Base-by-base conservation (phyloP, 2,113 vertebrate species). In the Pedionomus torquatus region DNA sequence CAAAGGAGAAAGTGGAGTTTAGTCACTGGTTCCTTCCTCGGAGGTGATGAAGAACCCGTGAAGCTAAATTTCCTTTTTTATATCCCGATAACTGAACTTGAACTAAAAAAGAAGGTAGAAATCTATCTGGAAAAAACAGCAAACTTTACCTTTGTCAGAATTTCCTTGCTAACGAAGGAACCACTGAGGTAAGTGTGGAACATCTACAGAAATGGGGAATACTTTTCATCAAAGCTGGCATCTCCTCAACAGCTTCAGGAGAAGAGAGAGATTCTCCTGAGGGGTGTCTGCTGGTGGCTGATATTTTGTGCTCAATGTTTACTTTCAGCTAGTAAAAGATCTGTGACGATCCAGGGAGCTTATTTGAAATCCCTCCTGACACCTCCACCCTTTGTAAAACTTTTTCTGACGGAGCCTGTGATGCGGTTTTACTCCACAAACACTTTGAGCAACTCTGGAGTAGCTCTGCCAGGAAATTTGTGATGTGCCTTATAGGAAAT, bases 401-500 rank as follows among this genome's bases (percentile, higher is more conserved):
- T 37, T 83, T 81, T 94, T 91, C 60, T 89, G 65, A 37, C 9
- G 8, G 64, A 87, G 54, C 13, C 43, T 66, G 41, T 95, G 80
- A 91, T 74, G 1, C 63, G 63, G 7, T 46, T 20, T 13, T 79
- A 51, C 78, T 86, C 87, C 82, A 65, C 91, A 94, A 97, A 93
- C 60, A 69, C 68, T 80, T 66, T 84, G 70, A 86, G 68, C 57
- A 93, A 69, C 52, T 69, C 77, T 77, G 91, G 69, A 65, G 33
- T 13, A 72, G 64, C 24, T 77, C 54, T 90, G 44, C 39, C 68
- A 79, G 71, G 71, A 92, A 71, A 90, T 94, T 96, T 87, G 71
- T 79, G 28, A 85, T 52, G 18, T 51, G 51, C 28, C 89, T 66
- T 93, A 80, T 84, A 95, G 76, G 23, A 95, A 97, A 93, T 90